Percentiles rank a stretch among this genome's conserved stretches.
phyloP scores from a whole-genome alignment of 35 echinoderm and acorn worm genomes.

The Chiridota heheva region DNA sequence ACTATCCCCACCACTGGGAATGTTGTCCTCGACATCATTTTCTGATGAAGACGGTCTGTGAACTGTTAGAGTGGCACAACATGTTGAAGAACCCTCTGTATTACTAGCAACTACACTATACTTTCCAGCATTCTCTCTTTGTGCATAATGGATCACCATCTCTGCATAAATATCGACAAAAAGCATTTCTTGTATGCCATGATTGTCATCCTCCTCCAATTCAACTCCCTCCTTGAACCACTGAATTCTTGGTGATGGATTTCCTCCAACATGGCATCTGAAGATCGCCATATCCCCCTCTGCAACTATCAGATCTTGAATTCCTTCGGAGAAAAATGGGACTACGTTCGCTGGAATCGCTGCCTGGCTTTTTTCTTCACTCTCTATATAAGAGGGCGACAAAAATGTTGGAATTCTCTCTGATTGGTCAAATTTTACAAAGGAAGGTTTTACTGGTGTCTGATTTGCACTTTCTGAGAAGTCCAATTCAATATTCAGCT shows the following conservation, averaged over 20 bases:
- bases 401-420: conserved; percentile 66
- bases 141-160: conserved; percentile 50
- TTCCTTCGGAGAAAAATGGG: conserved; percentile 64
- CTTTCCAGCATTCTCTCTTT: conserved; percentile 52
- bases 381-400: conserved; percentile 25
- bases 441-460: too few species aligned
- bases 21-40: neutral
- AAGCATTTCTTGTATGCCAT: conserved; percentile 25
- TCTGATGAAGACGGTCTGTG: conserved; percentile 29
- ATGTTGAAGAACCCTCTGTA: conserved; percentile 32
- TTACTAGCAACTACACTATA: conserved; percentile 55
- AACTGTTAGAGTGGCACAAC: conserved; percentile 63
- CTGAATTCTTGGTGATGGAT: conserved; percentile 59
- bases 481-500: too few species aligned
- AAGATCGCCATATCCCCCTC: conserved; percentile 83
- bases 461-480: too few species aligned
- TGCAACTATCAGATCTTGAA: conserved; percentile 59
- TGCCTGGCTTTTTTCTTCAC: neutral
- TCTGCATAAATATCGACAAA: conserved; percentile 62
- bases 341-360: neutral
- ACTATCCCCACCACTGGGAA: too few species aligned
- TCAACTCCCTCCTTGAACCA: conserved; percentile 86
- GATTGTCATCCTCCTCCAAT: conserved; percentile 38
- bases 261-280: conserved; percentile 70
- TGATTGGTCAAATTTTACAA: too few species aligned